Conservation (phyloP, 2,113 vertebrate genomes). For the Halichoeres trimaculatus region DNA sequence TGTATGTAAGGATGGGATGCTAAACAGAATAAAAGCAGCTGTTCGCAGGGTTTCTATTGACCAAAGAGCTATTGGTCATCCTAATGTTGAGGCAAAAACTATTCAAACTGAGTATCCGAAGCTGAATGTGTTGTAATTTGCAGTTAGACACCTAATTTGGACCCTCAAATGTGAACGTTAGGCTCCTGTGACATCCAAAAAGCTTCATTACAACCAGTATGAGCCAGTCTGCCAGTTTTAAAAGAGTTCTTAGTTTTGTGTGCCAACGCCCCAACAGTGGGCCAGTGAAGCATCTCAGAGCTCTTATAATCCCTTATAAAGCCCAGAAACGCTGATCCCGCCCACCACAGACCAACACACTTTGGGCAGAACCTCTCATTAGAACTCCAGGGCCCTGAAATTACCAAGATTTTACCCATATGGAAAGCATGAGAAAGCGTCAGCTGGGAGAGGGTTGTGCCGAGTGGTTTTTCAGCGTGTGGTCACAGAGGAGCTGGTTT, state of each 20-base stretch:
- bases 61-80: conserved; percentile 12
- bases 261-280: conserved; percentile 77
- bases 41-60: conserved; percentile 39
- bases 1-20: conserved; percentile 44
- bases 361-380: conserved; percentile 81
- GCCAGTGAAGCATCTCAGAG: conserved; percentile 69
- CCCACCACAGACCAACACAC: conserved; percentile 81
- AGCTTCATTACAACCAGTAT: conserved; percentile 56
- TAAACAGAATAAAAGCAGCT: conserved; percentile 52
- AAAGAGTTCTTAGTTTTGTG: conserved; percentile 62
- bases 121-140: conserved; percentile 1
- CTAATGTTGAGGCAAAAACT: conserved; percentile 44
- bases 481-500: conserved; percentile 71
- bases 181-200: conserved; percentile 8
- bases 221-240: conserved; percentile 68
- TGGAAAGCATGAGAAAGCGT: conserved; percentile 79
- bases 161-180: conserved; percentile 33
- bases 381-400: conserved; percentile 77
- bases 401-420: conserved; percentile 77
- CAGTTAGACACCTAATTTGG: conserved; percentile 17
- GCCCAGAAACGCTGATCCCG: conserved; percentile 72
- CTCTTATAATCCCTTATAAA: conserved; percentile 74
- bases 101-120: conserved; percentile 3
- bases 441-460: conserved; percentile 70
- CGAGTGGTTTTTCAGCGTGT: conserved; percentile 75